Evolutionary conservation across 2,797 vertebrate species (phyloP), one percentile per base, ranked within the genome.

Genomic region (Coendou prehensilis): DNA sequence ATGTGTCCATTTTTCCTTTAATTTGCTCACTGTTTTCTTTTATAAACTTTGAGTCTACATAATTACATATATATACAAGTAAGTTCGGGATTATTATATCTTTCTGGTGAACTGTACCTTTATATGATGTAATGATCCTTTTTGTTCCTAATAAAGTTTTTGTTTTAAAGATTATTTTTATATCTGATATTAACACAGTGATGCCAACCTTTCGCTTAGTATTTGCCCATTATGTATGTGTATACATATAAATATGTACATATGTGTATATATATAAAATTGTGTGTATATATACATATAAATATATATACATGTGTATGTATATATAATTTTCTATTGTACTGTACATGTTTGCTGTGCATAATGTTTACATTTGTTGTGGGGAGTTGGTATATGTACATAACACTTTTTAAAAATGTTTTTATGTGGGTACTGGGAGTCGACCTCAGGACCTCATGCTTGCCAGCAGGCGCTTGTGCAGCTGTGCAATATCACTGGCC

Each of bases 81-180:
- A 33, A 45, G 9, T 86, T 91, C 37, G 79, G 64, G 61, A 37
- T 84, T 83, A 56, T n/a, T 75, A 22, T 33, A 83, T 59, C 57
- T 64, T 93, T 33, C 28, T 80, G 11, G 41, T 79, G 67, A 97
- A 81, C 9, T 89, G 26, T 30, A 83, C 56, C 4, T 71, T 86
- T 81, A 89, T 18, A 75, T 88, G 45, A 79, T 56, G 0, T 45
- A 89, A 64, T 61, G 1, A 59, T 61, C 26, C 37, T 90, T 54
- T 87, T 69, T 64, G 88, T 56, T 50, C 15, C 22, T 94, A 91
- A 87, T 86, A 41, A 89, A 93, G 23, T 26, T 82, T 97, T 75
- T 93, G 30, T 47, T 80, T 83, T 93, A 81, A 96, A 76, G 17
- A 23, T n/a, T 71, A 81, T 37, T 82, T 94, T 93, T 76, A 92